Base-by-base conservation (phyloP, 2,797 vertebrate genomes). In the Echiichthys vipera region DNA sequence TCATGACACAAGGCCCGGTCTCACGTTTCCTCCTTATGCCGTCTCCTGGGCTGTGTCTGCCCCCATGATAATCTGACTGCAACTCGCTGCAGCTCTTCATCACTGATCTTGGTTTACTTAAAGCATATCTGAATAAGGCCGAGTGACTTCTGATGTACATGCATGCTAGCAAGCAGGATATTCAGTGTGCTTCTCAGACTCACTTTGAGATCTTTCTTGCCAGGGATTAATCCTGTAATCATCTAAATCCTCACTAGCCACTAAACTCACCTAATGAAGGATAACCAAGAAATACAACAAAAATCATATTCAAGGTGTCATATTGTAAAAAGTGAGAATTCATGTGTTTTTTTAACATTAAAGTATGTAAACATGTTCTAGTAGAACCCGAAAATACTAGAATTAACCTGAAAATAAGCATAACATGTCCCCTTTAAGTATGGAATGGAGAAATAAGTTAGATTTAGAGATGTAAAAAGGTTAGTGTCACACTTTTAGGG, bases 1-100 rank as follows among this genome's bases (percentile, higher is more conserved):
- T 84, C 89, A 85, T 70, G 82, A 89, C 90, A 68, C 72, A 53
- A 49, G 70, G 65, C 58, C 82, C 37, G 80, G 81, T 77, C 85
- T 84, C 57, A 84, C 59, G 71, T 71, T 84, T 90, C 74, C 88
- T 86, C 65, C 67, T 56, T 56, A 78, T 86, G 40, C 49, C 25
- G 10, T 50, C 72, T 81, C 37, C 70, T 40, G 42, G 64, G 62
- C 18, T 18, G 67, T 32, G 40, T 67, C 73, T 56, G 73, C 75
- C 58, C 39, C 51, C 63, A 55, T 24, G 13, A 51, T n/a, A 55
- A 63, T 62, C 46, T 43, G 43, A 53, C 14, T 49, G 67, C 18
- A 39, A 36, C 46, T 29, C 29, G 49, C 50, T 65, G 61, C 51
- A 70, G 39, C 32, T 61, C 74, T 74, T 57, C 1, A n/a, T 29